phyloP scores from a whole-genome alignment of 2,113 vertebrate genomes.

The Spea bombifrons region DNA sequence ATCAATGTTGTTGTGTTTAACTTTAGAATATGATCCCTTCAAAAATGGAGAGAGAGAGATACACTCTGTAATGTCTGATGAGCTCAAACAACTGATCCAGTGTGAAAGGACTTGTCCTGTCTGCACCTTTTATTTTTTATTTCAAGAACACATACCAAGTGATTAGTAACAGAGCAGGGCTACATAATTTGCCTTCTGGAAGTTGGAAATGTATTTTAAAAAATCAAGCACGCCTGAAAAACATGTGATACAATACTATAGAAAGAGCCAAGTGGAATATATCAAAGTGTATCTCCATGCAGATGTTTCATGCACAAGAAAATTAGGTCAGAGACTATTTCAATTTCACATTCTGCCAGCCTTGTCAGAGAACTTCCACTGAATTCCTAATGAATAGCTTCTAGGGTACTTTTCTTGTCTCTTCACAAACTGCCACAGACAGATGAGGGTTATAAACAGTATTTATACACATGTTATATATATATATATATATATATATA shows the following conservation, averaged over 20 bases:
- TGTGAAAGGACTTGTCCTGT: conserved; percentile 66
- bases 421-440: conserved; percentile 75
- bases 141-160: conserved; percentile 69
- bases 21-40: not conserved
- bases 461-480: conserved; percentile 50
- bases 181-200: conserved; percentile 78
- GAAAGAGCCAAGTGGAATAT: conserved; percentile 83
- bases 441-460: conserved; percentile 71
- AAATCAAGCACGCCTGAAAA: conserved; percentile 71
- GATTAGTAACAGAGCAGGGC: conserved; percentile 75
- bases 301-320: conserved; percentile 84
- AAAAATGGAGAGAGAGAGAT: not conserved
- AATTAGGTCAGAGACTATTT: conserved; percentile 87
- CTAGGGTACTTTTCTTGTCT: conserved; percentile 80
- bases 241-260: conserved; percentile 78
- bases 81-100: conserved; percentile 37
- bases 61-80: not conserved
- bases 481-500: not conserved
- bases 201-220: conserved; percentile 75
- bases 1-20: not conserved
- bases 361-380: conserved; percentile 84
- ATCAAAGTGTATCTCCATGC: conserved; percentile 83
- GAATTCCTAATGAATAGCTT: conserved; percentile 85
- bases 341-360: conserved; percentile 84
- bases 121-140: conserved; percentile 79